A percentile compares a stretch with the other conserved stretches of the same genome.
These are phyloP conservation scores for Pyxicephalus adspersus DNA, from an alignment of 2,113 vertebrate species.

Conservation along the genomic window DNA sequence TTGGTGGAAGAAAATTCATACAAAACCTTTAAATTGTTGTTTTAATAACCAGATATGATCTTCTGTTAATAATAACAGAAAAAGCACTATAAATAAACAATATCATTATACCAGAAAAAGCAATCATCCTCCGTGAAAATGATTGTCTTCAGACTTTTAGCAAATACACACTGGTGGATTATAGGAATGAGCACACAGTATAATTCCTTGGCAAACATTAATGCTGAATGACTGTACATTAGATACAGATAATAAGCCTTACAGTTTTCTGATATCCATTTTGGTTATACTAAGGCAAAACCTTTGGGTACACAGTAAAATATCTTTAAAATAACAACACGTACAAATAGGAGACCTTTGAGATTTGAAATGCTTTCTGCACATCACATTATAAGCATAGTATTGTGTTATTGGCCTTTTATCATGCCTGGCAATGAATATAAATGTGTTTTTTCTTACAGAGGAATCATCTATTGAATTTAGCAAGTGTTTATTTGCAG, in stretches of 20 bases:
- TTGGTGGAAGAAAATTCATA: neutral
- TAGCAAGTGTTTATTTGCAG: constrained; percentile 37
- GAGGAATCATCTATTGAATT: constrained; percentile 22
- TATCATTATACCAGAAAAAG: constrained; percentile 27
- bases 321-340: constrained; percentile 36
- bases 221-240: constrained; percentile 41
- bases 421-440: constrained; percentile 42
- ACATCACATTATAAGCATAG: constrained; percentile 21
- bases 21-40: neutral
- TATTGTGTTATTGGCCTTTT: constrained; percentile 32
- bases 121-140: constrained; percentile 1
- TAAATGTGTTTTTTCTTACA: constrained; percentile 30
- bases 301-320: constrained; percentile 37
- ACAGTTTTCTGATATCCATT: constrained; percentile 35
- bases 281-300: constrained; percentile 26
- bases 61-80: constrained; percentile 17
- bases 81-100: neutral
- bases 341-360: constrained; percentile 24
- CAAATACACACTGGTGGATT: constrained; percentile 35
- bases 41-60: neutral
- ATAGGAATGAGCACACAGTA: constrained; percentile 13
- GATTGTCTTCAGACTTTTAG: constrained; percentile 29
- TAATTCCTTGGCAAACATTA: constrained; percentile 41
- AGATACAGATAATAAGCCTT: constrained; percentile 46
- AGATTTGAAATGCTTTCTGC: constrained; percentile 36